phyloP scores from a whole-genome alignment of 30 jellyfish, hydroid and myxozoan genomes.

The Mastigias papua region DNA sequence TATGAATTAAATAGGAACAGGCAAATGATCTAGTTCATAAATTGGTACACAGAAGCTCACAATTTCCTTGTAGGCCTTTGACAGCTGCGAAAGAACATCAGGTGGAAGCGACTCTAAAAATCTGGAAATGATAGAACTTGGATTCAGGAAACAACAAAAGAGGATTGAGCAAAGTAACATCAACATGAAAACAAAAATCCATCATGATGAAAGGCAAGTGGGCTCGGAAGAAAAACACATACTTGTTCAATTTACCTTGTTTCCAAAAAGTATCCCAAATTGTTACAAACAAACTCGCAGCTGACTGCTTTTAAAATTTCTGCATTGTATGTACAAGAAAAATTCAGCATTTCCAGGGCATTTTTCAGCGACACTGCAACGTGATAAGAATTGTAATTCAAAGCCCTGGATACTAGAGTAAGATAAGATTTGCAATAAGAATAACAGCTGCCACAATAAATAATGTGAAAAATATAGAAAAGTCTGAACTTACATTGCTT shows the following conservation, averaged over 20 bases:
- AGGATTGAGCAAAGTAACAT: no score
- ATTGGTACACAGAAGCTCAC: constrained; percentile 39
- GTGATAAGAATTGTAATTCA: no score
- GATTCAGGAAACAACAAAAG: no score
- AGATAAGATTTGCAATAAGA: no score
- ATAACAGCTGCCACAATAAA: no score
- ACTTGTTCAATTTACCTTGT: constrained; percentile 57
- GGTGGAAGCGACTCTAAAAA: constrained; percentile 68
- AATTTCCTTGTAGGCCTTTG: constrained; percentile 67
- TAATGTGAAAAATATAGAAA: no score
- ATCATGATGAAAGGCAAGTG: no score
- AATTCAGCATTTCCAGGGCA: constrained; percentile 66
- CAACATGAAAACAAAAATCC: no score
- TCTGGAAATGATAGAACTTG: no score
- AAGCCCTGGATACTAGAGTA: no score
- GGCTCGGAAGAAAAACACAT: no score
- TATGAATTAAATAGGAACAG: not conserved
- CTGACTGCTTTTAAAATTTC: constrained; percentile 37
- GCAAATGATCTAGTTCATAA: not conserved
- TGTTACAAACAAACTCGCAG: constrained; percentile 74
- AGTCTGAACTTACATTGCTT: constrained; percentile 59
- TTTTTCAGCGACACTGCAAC: constrained; percentile 79
- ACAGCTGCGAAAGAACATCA: constrained; percentile 62
- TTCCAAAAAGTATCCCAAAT: constrained; percentile 74
- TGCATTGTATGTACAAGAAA: constrained; percentile 80